Conservation (phyloP, 2,888 invertebrate species). For the Agrotis puta region DNA sequence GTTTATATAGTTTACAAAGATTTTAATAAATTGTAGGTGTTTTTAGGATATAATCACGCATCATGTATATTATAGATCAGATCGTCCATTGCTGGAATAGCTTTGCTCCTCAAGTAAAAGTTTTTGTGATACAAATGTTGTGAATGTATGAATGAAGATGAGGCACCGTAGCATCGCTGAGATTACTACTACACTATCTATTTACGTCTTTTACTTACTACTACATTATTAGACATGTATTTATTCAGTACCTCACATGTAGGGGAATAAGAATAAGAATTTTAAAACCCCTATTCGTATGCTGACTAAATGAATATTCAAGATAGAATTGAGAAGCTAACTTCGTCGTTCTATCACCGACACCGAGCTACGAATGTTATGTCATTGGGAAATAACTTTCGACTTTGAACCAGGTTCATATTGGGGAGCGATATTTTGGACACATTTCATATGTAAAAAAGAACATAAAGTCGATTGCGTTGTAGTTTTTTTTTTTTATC, state of each 20-base stretch:
- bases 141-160: conserved; percentile 48
- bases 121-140: conserved; percentile 2
- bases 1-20: not conserved
- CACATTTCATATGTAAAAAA: conserved; percentile 42
- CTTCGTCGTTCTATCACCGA: conserved; percentile 51
- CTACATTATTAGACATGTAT: conserved; percentile 37
- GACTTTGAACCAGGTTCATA: conserved; percentile 36
- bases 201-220: conserved; percentile 30
- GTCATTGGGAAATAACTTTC: conserved; percentile 63
- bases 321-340: conserved; percentile 64
- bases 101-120: conserved; percentile 5
- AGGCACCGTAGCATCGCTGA: conserved; percentile 5
- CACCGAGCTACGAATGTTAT: conserved; percentile 60
- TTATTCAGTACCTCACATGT: conserved; percentile 47
- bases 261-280: conserved; percentile 55
- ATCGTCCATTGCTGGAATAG: not conserved
- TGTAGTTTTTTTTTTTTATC: no score
- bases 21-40: not conserved
- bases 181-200: conserved; percentile 29
- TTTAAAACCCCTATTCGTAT: conserved; percentile 57
- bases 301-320: conserved; percentile 65
- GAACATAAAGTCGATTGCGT: conserved; percentile 32
- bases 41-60: not conserved
- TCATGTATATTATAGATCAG: no score
- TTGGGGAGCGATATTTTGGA: conserved; percentile 45